Conservation (phyloP, 2,113 vertebrate species). For the Takifugu bimaculatus region DNA sequence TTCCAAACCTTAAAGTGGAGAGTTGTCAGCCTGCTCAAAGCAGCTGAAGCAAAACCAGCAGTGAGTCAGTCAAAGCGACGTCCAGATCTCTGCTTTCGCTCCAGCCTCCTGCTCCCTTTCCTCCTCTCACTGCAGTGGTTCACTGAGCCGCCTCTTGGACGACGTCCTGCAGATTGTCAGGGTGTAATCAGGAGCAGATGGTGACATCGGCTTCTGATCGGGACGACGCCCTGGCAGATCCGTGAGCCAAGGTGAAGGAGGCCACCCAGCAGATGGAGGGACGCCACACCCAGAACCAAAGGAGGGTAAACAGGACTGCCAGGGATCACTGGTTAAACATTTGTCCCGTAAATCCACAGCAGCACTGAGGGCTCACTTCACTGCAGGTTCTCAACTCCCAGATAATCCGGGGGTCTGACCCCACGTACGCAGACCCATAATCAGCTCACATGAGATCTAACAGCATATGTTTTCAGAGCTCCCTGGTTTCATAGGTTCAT, state of each 20-base stretch:
- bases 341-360: constrained; percentile 22
- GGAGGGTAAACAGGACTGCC: constrained; percentile 52
- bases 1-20: constrained; percentile 37
- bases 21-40: constrained; percentile 26
- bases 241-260: constrained; percentile 23
- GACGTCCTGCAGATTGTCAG: constrained; percentile 19
- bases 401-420: constrained; percentile 40
- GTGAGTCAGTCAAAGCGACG: constrained; percentile 46
- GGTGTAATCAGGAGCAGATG: constrained; percentile 45
- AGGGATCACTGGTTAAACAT: constrained; percentile 44
- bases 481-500: no score
- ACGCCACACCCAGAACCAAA: constrained; percentile 59
- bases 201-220: constrained; percentile 13
- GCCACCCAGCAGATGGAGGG: constrained; percentile 44
- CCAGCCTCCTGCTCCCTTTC: constrained; percentile 10
- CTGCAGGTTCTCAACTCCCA: constrained; percentile 14
- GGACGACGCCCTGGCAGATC: constrained; percentile 45
- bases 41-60: constrained; percentile 32
- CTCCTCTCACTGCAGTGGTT: neutral
- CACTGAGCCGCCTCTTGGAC: constrained; percentile 11
- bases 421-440: constrained; percentile 22
- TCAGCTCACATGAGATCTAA: constrained; percentile 22
- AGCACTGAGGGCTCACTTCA: constrained; percentile 19
- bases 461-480: no score
- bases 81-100: constrained; percentile 23